Evolutionary conservation across 2,888 invertebrate genomes (phyloP).

Genomic region (Nomada hirtipes): DNA sequence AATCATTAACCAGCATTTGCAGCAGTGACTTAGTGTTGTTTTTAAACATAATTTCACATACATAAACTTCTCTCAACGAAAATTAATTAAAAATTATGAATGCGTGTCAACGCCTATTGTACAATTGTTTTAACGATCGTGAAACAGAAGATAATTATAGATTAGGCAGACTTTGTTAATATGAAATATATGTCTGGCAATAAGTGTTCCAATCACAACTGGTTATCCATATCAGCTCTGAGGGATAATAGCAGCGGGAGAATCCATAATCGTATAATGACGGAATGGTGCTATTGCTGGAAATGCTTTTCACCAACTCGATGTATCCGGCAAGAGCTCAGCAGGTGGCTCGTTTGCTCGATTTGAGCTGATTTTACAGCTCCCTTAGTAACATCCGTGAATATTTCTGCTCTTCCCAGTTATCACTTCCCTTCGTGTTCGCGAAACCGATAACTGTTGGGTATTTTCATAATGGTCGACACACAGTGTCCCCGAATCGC

Average conservation of each 20-base stretch:
- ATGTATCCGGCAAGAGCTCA: slow-evolving; percentile 60
- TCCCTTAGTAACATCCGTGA: slow-evolving; percentile 23
- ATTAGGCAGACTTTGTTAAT: no score
- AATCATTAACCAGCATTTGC: no score
- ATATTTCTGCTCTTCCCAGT: background rate
- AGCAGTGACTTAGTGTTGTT: no score
- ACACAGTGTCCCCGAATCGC: no score
- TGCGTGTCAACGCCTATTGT: no score
- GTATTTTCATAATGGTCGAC: background rate
- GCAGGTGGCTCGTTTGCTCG: slow-evolving; percentile 79
- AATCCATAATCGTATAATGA: slow-evolving; percentile 14
- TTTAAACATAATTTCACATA: no score
- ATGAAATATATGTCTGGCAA: no score
- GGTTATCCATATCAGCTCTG: background rate
- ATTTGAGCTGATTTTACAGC: slow-evolving; percentile 71
- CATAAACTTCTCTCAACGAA: no score
- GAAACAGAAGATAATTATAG: no score
- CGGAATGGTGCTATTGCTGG: slow-evolving; percentile 2
- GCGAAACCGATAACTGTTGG: background rate
- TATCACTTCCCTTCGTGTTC: no score
- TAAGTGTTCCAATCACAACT: background rate
- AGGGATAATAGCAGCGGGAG: background rate
- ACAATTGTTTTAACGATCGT: no score
- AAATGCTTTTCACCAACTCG: slow-evolving; percentile 8
- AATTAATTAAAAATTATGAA: no score